Evolutionary conservation across 1,140 invertebrate genomes (phyloP).

Genomic region (Drosophila santomea): DNA sequence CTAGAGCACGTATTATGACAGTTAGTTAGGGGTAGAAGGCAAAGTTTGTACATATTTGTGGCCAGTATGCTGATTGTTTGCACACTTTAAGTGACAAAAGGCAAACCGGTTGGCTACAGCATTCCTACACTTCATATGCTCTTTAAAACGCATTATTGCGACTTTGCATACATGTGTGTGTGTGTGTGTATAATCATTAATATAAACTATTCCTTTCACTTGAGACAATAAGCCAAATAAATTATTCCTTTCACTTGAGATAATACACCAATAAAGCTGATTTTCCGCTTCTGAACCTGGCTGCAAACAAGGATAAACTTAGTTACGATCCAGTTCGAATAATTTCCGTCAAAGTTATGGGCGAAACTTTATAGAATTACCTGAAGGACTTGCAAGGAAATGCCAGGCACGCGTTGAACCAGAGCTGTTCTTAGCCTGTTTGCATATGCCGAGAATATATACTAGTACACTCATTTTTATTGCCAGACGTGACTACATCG

Average conservation of each 20-base stretch:
- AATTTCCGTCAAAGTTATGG: conserved; percentile 43
- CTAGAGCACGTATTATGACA: conserved; percentile 48
- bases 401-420: conserved; percentile 33
- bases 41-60: conserved; percentile 35
- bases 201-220: too few species aligned
- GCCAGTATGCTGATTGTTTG: conserved; percentile 24
- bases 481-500: conserved; percentile 48
- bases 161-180: not conserved
- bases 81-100: not conserved
- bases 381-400: conserved; percentile 39
- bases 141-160: not conserved
- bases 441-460: conserved; percentile 48
- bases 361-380: conserved; percentile 38
- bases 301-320: conserved; percentile 8
- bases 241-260: not conserved
- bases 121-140: not conserved
- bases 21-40: conserved; percentile 21
- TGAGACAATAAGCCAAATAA: too few species aligned
- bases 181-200: too few species aligned
- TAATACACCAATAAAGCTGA: conserved; percentile 12
- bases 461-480: conserved; percentile 49
- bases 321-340: conserved; percentile 36
- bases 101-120: not conserved
- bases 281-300: not conserved
- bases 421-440: conserved; percentile 15